These are phyloP conservation scores for Protobothrops mucrosquamatus DNA, from an alignment of 2,113 vertebrate species.

Conservation along the genomic window DNA sequence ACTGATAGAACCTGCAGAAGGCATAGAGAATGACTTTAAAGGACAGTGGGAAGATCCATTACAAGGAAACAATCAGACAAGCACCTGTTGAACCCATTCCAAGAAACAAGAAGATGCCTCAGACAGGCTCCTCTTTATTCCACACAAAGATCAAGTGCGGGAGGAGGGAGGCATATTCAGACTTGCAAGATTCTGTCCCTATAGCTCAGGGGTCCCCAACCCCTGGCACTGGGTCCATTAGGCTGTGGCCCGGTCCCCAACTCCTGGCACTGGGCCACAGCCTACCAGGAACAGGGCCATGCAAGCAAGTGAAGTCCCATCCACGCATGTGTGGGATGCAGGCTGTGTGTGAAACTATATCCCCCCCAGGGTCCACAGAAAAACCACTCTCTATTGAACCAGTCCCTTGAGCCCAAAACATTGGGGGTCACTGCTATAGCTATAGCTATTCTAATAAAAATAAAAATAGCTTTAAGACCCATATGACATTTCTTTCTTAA, in stretches of 20 bases:
- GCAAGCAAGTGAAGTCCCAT: background rate
- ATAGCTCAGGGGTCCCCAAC: background rate
- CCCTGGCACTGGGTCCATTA: no score
- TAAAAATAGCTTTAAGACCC: background rate
- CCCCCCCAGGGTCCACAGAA: background rate
- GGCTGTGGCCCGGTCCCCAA: background rate
- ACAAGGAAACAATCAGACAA: background rate
- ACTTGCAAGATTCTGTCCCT: background rate
- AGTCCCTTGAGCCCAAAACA: background rate
- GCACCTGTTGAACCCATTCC: background rate
- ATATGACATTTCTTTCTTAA: background rate
- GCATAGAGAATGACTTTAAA: background rate
- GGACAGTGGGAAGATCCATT: background rate
- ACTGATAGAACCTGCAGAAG: background rate
- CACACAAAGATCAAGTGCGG: background rate
- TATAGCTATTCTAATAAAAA: background rate
- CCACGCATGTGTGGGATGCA: background rate
- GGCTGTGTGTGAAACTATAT: background rate
- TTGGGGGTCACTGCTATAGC: background rate
- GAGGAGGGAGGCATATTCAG: background rate
- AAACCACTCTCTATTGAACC: background rate
- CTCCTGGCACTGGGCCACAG: background rate
- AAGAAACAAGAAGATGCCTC: background rate
- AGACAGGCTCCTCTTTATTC: background rate
- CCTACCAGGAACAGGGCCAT: background rate